Evolutionary conservation across 2,888 invertebrate genomes (phyloP).

Genomic region (Liopterus haemorrhoidalis): DNA sequence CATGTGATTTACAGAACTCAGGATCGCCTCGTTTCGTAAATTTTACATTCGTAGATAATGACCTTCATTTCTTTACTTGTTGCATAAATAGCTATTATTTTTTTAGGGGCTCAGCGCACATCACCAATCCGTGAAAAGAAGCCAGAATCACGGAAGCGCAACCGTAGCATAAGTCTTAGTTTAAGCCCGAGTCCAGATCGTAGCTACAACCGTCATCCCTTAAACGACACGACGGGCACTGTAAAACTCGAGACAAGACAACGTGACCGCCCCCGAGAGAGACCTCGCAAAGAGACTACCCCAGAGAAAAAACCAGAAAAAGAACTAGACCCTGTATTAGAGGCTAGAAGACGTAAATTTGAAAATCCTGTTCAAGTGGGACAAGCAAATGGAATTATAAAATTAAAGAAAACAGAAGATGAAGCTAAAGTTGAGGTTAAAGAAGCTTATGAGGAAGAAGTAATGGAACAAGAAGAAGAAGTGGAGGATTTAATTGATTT

Average conservation of each 20-base stretch:
- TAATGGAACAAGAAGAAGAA: constrained; percentile 29
- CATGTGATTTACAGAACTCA: too few relatives aligned
- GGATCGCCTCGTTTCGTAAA: too few relatives aligned
- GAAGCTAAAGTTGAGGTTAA: constrained; percentile 14
- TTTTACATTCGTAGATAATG: too few relatives aligned
- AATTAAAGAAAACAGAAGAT: constrained; percentile 19
- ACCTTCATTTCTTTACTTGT: too few relatives aligned
- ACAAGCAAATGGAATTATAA: constrained; percentile 23
- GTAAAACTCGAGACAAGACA: not conserved
- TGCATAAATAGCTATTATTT: too few relatives aligned
- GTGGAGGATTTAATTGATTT: constrained; percentile 35
- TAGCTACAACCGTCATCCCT: constrained; percentile 13
- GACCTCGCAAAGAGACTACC: constrained; percentile 16
- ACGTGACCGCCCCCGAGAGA: not conserved
- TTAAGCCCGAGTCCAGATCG: constrained; percentile 30
- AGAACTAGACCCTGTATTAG: constrained; percentile 46
- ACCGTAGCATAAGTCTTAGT: constrained; percentile 27
- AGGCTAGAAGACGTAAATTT: constrained; percentile 51
- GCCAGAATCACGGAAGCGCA: constrained; percentile 16
- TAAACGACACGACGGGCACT: constrained; percentile 14
- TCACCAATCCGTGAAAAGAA: constrained; percentile 20
- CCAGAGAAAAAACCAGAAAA: constrained; percentile 16
- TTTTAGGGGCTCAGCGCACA: too few relatives aligned
- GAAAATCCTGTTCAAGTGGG: constrained; percentile 36
- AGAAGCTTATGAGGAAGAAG: constrained; percentile 20